These are phyloP conservation scores for Aleadryas rufinucha DNA, from an alignment of 2,113 vertebrate genomes.

Conservation along the genomic window DNA sequence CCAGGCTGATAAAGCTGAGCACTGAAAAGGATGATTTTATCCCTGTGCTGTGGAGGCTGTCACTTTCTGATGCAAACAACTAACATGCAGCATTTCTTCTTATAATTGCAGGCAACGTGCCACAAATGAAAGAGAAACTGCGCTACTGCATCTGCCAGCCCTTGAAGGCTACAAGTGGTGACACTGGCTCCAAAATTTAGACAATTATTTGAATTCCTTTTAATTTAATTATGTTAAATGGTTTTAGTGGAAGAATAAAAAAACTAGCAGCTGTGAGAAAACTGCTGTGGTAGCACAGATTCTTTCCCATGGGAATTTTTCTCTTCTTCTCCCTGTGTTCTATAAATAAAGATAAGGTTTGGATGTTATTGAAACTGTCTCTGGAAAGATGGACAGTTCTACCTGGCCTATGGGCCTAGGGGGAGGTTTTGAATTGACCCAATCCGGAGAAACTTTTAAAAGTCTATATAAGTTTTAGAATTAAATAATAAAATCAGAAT, in stretches of 20 bases:
- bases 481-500: too few relatives aligned
- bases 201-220: not conserved
- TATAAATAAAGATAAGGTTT: too few relatives aligned
- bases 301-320: too few relatives aligned
- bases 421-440: too few relatives aligned
- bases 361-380: too few relatives aligned
- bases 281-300: too few relatives aligned
- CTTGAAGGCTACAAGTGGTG: not conserved
- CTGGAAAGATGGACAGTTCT: too few relatives aligned
- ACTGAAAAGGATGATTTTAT: slow-evolving; percentile 18
- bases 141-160: not conserved
- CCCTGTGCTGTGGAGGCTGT: not conserved
- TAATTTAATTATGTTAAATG: not conserved
- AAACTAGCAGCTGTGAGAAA: not conserved
- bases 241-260: not conserved
- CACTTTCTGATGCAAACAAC: slow-evolving; percentile 9
- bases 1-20: not conserved
- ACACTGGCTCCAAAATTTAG: not conserved
- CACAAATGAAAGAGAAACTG: not conserved
- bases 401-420: too few relatives aligned
- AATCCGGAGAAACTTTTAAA: too few relatives aligned
- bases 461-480: too few relatives aligned
- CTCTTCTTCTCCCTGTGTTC: too few relatives aligned
- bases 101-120: slow-evolving; percentile 10
- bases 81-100: not conserved